phyloP scores from a whole-genome alignment of 2,113 vertebrate species.

The Rhizomys pruinosus region DNA sequence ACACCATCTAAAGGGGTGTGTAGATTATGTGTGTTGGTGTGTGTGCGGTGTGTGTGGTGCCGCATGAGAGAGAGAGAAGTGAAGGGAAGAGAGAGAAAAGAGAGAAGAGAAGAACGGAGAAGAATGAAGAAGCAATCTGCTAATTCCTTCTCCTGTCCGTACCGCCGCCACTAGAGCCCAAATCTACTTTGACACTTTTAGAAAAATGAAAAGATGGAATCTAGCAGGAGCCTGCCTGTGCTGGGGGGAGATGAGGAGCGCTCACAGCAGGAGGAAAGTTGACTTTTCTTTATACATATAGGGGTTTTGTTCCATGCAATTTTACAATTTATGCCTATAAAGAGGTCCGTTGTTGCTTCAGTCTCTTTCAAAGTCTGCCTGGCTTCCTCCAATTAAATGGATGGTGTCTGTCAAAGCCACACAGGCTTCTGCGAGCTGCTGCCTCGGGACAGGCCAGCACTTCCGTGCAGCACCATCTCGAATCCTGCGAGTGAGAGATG shows the following conservation, averaged over 20 bases:
- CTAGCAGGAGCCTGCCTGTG: constrained; percentile 87
- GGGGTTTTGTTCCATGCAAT: constrained; percentile 92
- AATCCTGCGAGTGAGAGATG: constrained; percentile 91
- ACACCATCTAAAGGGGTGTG: background rate
- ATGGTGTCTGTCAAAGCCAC: constrained; percentile 94
- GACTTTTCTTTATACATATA: constrained; percentile 94
- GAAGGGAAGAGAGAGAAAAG: too few species aligned
- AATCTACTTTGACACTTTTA: constrained; percentile 91
- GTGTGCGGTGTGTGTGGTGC: background rate
- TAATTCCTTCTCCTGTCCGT: constrained; percentile 87
- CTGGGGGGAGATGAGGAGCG: constrained; percentile 79
- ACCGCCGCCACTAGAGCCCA: constrained; percentile 87
- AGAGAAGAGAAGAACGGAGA: too few species aligned
- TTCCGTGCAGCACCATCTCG: constrained; percentile 91
- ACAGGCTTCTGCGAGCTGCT: constrained; percentile 91
- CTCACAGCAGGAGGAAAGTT: constrained; percentile 90
- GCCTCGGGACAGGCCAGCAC: constrained; percentile 90
- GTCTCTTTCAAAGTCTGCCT: constrained; percentile 93
- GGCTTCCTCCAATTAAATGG: constrained; percentile 94
- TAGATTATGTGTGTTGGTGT: background rate
- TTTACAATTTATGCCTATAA: constrained; percentile 94
- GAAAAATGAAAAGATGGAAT: constrained; percentile 91
- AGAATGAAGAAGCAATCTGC: constrained; percentile 80
- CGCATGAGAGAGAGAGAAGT: too few species aligned
- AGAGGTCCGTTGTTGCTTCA: constrained; percentile 92